Base-by-base conservation (phyloP, 2,888 invertebrate species). In the Troides aeacus region DNA sequence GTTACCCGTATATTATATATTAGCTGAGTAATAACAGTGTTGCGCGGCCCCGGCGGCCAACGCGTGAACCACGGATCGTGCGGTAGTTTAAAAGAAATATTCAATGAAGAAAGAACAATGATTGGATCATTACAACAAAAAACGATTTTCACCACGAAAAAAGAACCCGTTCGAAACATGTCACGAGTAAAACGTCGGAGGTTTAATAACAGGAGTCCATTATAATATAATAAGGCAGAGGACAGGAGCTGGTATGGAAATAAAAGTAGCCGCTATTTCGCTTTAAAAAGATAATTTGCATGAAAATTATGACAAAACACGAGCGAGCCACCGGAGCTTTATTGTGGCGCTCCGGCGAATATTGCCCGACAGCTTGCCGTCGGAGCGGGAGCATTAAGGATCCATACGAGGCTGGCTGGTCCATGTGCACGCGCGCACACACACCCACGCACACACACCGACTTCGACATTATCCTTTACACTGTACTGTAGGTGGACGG, bases 341-440 rank as follows among this genome's bases (percentile, higher is more conserved):
- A 76, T 76, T 69, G 73, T 75, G 66, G 57, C 67, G 71, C 72
- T 74, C 74, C 73, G 72, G 74, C 71, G 73, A 77, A 75, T 76
- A 76, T 75, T 77, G 74, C 71, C 65, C 42, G 46, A 62, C 68
- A 71, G 71, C 66, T 53, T 72, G 68, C 56, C 69, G 68, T 60
- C 68, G 72, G 68, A 70, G 71, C 74, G 74, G 71, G 72, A 74
- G 72, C 73, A 73, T 75, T 74, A 73, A 73, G 69, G 75, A 73
- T 73, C 72, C 74, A 71, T 71, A 62, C 36, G 65, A 62, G 62
- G 42, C 62, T 46, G 74, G 72, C 69, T 69, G 64, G 68, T 70
- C 64, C 68, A 71, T 73, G 71, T 63, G 59, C 70, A 63, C 50
- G 56, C 46, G 36, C 56, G 62, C 24, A 58, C 62, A 56, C 30